phyloP scores from a whole-genome alignment of 2,888 invertebrate genomes.

The Xanthorhoe spadicearia region DNA sequence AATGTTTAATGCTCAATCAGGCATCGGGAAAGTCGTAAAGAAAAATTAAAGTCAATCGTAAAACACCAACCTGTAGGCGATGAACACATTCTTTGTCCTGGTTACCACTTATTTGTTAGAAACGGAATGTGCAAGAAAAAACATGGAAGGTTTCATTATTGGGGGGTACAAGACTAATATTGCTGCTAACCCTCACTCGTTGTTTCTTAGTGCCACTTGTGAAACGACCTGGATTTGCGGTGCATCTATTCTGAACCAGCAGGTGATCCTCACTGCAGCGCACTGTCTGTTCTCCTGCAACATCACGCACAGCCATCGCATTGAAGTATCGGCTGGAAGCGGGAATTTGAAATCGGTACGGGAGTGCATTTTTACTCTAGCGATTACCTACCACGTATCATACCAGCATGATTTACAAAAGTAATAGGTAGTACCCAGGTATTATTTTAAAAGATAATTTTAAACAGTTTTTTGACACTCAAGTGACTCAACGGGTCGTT shows the following conservation, averaged over 20 bases:
- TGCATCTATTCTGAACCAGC: constrained; percentile 50
- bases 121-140: constrained; percentile 7
- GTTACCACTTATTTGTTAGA: constrained; percentile 8
- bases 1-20: constrained; percentile 11
- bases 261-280: constrained; percentile 49
- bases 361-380: background rate
- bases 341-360: constrained; percentile 38
- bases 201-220: constrained; percentile 36
- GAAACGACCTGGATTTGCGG: constrained; percentile 45
- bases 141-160: constrained; percentile 44
- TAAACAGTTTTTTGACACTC: no score
- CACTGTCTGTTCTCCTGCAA: constrained; percentile 45
- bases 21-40: constrained; percentile 20
- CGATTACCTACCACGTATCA: background rate
- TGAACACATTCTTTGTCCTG: constrained; percentile 13
- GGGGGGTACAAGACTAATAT: constrained; percentile 40
- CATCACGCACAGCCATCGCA: background rate
- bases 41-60: constrained; percentile 18
- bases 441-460: no score
- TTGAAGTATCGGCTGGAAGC: constrained; percentile 31
- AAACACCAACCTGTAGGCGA: background rate
- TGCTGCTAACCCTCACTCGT: constrained; percentile 39
- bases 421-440: no score
- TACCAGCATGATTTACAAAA: no score
- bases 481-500: no score